Evolutionary conservation across 2,797 vertebrate species (phyloP).

Genomic region (Parambassis ranga): DNA sequence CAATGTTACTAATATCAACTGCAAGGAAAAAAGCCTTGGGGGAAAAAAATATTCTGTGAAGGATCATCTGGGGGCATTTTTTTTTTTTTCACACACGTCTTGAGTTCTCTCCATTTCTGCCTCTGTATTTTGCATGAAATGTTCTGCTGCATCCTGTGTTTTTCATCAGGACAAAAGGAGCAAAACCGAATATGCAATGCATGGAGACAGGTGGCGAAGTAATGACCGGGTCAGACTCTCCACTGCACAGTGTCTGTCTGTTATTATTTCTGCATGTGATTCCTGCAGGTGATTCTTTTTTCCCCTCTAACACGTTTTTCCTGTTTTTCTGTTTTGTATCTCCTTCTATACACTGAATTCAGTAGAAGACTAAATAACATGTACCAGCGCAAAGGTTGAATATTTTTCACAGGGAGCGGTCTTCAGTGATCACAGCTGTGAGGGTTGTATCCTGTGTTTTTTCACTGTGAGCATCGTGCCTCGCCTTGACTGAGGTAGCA

Average conservation of each 20-base stretch:
- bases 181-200: slow-evolving; percentile 11
- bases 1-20: too few species aligned
- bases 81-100: slow-evolving; percentile 16
- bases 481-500: slow-evolving; percentile 4
- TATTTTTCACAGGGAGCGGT: slow-evolving; percentile 20
- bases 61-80: slow-evolving; percentile 41
- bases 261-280: slow-evolving; percentile 20
- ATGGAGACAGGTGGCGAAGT: slow-evolving; percentile 35
- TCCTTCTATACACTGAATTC: neutral
- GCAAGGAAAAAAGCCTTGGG: slow-evolving; percentile 16
- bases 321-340: neutral
- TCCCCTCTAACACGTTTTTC: too few species aligned
- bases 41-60: slow-evolving; percentile 19
- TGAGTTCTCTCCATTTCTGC: slow-evolving; percentile 15
- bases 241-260: neutral
- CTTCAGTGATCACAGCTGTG: slow-evolving; percentile 30
- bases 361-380: neutral
- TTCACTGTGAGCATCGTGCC: slow-evolving; percentile 9
- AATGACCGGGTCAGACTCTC: slow-evolving; percentile 27
- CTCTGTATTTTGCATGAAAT: slow-evolving; percentile 21
- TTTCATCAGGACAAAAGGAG: slow-evolving; percentile 39
- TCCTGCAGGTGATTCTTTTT: too few species aligned
- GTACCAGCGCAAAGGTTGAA: neutral
- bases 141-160: slow-evolving; percentile 12
- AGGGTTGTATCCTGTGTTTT: slow-evolving; percentile 29